Conservation (phyloP, 2,797 vertebrate genomes). For the Myotis daubentonii region DNA sequence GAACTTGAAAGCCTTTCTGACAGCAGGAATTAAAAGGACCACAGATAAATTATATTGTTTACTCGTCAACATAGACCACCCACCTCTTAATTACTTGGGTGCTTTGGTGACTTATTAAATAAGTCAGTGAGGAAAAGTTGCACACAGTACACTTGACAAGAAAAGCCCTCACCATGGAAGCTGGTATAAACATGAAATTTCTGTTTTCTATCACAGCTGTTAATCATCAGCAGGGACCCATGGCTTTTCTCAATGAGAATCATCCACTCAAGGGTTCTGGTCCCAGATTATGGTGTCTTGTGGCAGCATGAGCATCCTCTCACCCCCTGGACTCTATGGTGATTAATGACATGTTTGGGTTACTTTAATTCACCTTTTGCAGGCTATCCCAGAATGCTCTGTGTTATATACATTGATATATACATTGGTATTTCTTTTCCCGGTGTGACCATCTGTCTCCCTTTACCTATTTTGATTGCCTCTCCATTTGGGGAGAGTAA, state of each 20-base stretch:
- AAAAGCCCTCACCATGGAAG: background rate
- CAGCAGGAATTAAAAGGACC: constrained; percentile 37
- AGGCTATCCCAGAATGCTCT: background rate
- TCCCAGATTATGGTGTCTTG: background rate
- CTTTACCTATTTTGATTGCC: background rate
- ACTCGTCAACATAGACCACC: constrained; percentile 61
- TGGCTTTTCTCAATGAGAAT: background rate
- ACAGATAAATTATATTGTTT: constrained; percentile 64
- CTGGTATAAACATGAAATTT: constrained; percentile 42
- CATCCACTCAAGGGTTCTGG: background rate
- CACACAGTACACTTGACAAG: background rate
- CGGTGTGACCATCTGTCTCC: background rate
- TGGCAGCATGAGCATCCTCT: background rate
- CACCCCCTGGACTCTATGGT: background rate
- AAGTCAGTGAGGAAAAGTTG: constrained; percentile 47
- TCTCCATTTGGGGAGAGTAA: background rate
- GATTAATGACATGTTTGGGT: background rate
- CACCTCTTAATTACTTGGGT: constrained; percentile 51
- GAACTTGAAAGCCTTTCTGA: constrained; percentile 52
- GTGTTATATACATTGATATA: too few species aligned
- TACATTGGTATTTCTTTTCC: background rate
- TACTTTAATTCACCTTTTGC: background rate
- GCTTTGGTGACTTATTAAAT: constrained; percentile 60
- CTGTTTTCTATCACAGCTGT: constrained; percentile 48
- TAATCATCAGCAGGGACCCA: constrained; percentile 24